Evolutionary conservation across 2,888 invertebrate species (phyloP).

Genomic region (Eurytoma adleriae): DNA sequence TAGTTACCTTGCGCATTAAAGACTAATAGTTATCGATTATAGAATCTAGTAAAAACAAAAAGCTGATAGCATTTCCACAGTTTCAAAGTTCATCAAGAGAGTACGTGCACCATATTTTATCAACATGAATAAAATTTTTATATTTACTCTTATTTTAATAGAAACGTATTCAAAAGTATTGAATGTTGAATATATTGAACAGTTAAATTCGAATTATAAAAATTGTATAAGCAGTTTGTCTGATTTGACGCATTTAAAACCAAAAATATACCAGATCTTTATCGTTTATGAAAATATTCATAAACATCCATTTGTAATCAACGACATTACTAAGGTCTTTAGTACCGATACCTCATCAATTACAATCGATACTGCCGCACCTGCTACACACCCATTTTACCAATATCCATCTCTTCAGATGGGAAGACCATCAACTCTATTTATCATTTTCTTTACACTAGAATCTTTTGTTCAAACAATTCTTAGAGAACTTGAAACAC

Average conservation of each 20-base stretch:
- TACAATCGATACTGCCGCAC: neutral
- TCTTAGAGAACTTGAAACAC: neutral
- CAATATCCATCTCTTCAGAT: neutral
- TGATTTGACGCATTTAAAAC: neutral
- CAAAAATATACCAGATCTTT: neutral
- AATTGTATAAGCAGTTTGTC: neutral
- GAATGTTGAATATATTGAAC: too few relatives aligned
- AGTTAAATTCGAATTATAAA: neutral
- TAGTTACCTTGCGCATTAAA: too few relatives aligned
- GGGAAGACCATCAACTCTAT: slow-evolving; percentile 12
- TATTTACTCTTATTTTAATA: neutral
- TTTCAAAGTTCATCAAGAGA: too few relatives aligned
- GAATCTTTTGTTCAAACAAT: neutral
- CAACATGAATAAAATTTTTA: neutral
- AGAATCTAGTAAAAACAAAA: too few relatives aligned
- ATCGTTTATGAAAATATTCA: neutral
- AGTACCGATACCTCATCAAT: neutral
- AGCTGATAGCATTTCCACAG: too few relatives aligned
- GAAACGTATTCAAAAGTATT: too few relatives aligned
- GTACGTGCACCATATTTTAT: too few relatives aligned
- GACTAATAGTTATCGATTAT: too few relatives aligned
- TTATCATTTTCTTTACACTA: neutral
- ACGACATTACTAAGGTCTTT: neutral
- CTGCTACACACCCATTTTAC: neutral
- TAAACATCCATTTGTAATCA: neutral